These are phyloP conservation scores for Gastrophryne carolinensis DNA, from an alignment of 2,797 vertebrate genomes.

Conservation along the genomic window DNA sequence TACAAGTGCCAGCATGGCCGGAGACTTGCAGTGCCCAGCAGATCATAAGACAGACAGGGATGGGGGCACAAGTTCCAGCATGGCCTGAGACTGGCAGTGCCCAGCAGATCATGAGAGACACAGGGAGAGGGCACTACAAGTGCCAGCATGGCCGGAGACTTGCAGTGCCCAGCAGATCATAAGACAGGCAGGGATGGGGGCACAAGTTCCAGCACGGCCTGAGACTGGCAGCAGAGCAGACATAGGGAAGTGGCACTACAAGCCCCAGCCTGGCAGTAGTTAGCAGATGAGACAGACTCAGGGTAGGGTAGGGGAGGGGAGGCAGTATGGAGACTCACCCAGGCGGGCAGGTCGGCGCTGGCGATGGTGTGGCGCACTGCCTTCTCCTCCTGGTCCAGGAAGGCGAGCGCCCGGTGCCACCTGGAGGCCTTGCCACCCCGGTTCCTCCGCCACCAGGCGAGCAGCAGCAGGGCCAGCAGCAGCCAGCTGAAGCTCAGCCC, in stretches of 20 bases:
- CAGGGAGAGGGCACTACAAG: too few species aligned
- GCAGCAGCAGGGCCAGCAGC: constrained; percentile 79
- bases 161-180: too few species aligned
- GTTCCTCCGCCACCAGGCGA: constrained; percentile 82
- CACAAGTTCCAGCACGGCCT: not conserved
- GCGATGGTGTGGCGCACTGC: constrained; percentile 66
- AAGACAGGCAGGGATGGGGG: not conserved
- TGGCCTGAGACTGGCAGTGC: too few species aligned
- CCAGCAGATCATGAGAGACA: too few species aligned
- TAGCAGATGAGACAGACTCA: too few species aligned
- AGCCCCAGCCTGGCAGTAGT: not conserved
- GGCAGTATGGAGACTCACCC: constrained; percentile 59
- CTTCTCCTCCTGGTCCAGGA: constrained; percentile 85
- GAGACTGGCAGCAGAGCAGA: not conserved
- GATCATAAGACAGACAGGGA: too few species aligned
- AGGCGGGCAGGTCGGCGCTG: constrained; percentile 85
- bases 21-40: too few species aligned
- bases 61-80: too few species aligned
- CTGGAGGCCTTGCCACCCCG: constrained; percentile 70
- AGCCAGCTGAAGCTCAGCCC: constrained; percentile 97
- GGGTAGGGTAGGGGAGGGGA: too few species aligned
- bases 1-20: too few species aligned
- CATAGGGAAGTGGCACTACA: not conserved
- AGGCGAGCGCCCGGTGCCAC: constrained; percentile 79
- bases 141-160: not conserved